Base-by-base conservation (phyloP, 2,797 vertebrate genomes). In the Halcyon badia region DNA sequence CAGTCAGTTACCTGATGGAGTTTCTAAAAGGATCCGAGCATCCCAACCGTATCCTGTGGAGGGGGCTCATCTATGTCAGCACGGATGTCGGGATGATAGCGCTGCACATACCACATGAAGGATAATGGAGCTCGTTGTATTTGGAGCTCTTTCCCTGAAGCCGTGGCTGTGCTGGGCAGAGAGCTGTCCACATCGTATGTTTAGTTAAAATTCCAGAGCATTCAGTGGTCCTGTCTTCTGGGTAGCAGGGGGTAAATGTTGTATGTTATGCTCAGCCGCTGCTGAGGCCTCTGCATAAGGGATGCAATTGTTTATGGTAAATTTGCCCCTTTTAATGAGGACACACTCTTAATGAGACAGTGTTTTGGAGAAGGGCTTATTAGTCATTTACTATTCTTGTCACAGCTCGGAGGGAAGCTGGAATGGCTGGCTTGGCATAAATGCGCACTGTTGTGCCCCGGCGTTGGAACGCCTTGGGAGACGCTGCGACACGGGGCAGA, bases 301-400 rank as follows among this genome's bases (percentile, higher is more conserved):
- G 41, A 91, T 90, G 37, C 16, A 35, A 65, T 88, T 97, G 95
- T 90, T 96, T 93, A 78, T 90, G 89, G 86, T 90, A 91, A 95
- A 95, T 87, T 92, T 73, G 39, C 60, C 91, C 64, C 57, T 83
- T 91, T 95, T 95, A 89, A 96, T 79, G 88, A 97, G 90, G 66
- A 94, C 77, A 20, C 64, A 7, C 57, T 94, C 75, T 56, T 97
- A 97, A 97, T 84, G 79, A 97, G 89, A 75, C 64, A 87, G 71
- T 52, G 70, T 85, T 96, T 91, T 83, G 71, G 95, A 96, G 79
- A 84, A 77, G 69, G 31, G 35, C 39, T 90, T 86, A 21, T 93
- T 83, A 79, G 88, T 92, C 86, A 61, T 85, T 93, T 86, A 20
- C 91, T 62, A 3, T 64, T 94, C 80, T 51, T 44, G 80, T 60